Evolutionary conservation across 2,888 invertebrate genomes (phyloP), one percentile per base, ranked within the genome.

Genomic region (Standfussiana lucernea): DNA sequence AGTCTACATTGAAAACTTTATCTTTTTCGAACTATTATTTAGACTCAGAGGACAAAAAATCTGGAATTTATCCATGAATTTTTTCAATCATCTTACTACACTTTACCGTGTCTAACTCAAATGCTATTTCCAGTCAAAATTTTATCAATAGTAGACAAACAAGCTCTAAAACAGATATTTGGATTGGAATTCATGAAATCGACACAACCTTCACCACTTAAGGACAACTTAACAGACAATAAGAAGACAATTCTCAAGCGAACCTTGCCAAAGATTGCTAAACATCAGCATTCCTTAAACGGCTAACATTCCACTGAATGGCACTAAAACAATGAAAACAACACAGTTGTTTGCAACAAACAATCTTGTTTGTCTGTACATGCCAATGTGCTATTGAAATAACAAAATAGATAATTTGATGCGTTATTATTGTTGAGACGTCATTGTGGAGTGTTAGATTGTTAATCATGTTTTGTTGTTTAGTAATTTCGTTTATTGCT

Each of bases 271-370:
- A 83, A 77, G 75, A 83, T 85, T 86, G 80, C 83, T 64, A 76
- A 87, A 87, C 74, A 77, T 72, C 80, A n/a, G 67, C 80, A 87
- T 86, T 86, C 83, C 86, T 35, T 67, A 70, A 75, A 77, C n/a
- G 75, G 62, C 32, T 65, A 13, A 53, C 77, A 86, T 85, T 83
- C 85, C 86, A 64, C 28, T 10, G 59, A 75, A 70, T 75, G 77
- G 45, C 37, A 69, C 71, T 75, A 80, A 86, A 85, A 87, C 80
- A 87, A 85, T 73, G 80, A 75, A 75, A 85, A 76, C 75, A 80
- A 72, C 62, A 74, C 53, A 47, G 59, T 66, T 70, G 79, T 85
- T 85, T 73, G 76, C 77, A 82, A 73, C 70, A 79, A 81, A 76
- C 71, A 70, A 18, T 73, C 10, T 66, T 74, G 53, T 71, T 71